Percentiles rank a stretch among this genome's conserved stretches.
Evolutionary conservation across 2,797 vertebrate genomes (phyloP).

Genomic region (Malurus splendens): DNA sequence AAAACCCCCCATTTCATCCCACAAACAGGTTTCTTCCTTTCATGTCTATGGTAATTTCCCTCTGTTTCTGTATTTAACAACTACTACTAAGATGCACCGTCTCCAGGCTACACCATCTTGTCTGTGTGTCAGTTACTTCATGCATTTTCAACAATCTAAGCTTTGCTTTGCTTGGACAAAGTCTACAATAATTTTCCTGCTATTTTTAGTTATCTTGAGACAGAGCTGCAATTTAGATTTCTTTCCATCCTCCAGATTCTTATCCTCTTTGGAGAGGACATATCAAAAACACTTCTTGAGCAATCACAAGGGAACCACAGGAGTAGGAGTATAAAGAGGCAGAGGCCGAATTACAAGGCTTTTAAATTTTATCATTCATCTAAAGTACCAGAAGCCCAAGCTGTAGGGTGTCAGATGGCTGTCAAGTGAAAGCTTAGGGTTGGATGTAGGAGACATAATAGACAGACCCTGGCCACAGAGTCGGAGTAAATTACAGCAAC

Average conservation of each 20-base stretch:
- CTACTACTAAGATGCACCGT: not conserved
- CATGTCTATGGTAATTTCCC: not conserved
- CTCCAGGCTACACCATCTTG: not conserved
- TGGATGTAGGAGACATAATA: not conserved
- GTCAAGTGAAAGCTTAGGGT: not conserved
- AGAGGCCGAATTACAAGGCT: slow-evolving; percentile 17
- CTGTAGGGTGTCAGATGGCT: not conserved
- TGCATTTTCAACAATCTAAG: not conserved
- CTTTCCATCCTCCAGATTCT: slow-evolving; percentile 34
- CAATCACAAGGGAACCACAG: slow-evolving; percentile 36
- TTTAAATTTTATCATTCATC: slow-evolving; percentile 35
- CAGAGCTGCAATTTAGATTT: slow-evolving; percentile 38
- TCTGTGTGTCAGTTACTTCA: not conserved
- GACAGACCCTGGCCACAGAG: not conserved
- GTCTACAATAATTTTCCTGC: slow-evolving; percentile 18
- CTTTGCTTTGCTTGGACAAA: slow-evolving; percentile 31
- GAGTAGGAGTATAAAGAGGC: not conserved
- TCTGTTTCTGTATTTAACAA: not conserved
- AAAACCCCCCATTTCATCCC: not conserved
- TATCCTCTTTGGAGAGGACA: not conserved
- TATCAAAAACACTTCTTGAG: not conserved
- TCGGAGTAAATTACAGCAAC: not conserved
- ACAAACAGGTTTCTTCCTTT: not conserved
- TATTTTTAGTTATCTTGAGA: slow-evolving; percentile 14
- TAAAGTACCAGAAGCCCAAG: not conserved